Conservation (phyloP, 2,797 vertebrate genomes). For the Mus caroli region DNA sequence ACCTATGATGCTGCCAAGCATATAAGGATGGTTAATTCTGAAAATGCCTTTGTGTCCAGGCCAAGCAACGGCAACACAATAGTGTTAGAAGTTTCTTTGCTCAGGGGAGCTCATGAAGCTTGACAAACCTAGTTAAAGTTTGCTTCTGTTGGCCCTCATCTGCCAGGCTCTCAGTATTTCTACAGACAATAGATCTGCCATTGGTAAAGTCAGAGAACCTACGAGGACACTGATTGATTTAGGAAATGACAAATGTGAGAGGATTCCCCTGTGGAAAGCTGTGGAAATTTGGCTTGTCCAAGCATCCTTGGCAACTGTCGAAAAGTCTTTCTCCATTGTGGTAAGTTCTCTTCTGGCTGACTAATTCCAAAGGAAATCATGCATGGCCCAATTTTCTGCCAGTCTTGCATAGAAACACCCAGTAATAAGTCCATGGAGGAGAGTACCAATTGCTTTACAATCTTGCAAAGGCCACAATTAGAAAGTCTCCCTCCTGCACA, state of each 20-base stretch:
- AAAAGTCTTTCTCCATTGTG: constrained; percentile 58
- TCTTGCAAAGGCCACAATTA: constrained; percentile 47
- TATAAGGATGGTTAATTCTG: constrained; percentile 27
- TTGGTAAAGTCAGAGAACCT: constrained; percentile 62
- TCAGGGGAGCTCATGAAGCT: neutral
- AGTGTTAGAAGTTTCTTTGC: constrained; percentile 46
- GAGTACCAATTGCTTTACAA: constrained; percentile 58
- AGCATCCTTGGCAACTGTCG: constrained; percentile 69
- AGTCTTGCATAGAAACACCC: constrained; percentile 66
- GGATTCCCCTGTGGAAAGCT: constrained; percentile 48
- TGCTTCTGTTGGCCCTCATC: neutral
- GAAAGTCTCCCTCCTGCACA: constrained; percentile 12
- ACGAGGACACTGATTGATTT: constrained; percentile 62
- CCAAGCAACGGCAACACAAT: neutral
- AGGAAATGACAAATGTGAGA: constrained; percentile 69
- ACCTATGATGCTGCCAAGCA: constrained; percentile 36
- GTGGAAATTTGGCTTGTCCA: constrained; percentile 71
- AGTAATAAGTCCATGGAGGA: constrained; percentile 57
- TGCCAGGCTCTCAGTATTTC: neutral
- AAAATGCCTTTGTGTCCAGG: constrained; percentile 50
- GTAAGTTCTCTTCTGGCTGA: constrained; percentile 64
- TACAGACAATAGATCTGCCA: constrained; percentile 12
- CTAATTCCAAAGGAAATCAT: constrained; percentile 70
- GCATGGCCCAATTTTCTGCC: constrained; percentile 62
- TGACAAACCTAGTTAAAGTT: neutral